Evolutionary conservation across 2,797 vertebrate genomes (phyloP).

Genomic region (Premnoplex brunnescens): DNA sequence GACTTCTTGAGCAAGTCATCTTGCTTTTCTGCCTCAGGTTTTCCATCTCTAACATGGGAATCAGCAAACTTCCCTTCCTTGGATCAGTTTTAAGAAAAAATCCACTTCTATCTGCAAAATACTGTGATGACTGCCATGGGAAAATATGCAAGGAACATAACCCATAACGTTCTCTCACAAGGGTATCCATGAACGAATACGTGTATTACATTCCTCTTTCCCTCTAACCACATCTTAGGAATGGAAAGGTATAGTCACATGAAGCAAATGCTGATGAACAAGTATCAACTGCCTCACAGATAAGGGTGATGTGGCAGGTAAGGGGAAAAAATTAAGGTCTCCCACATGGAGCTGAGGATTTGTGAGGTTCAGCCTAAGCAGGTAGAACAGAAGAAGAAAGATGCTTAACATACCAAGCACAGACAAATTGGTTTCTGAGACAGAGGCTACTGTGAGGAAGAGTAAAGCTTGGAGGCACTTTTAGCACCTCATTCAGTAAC

Average conservation of each 20-base stretch:
- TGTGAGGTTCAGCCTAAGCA: background rate
- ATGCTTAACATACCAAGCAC: background rate
- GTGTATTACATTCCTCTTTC: background rate
- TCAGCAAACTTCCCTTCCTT: background rate
- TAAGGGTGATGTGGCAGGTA: background rate
- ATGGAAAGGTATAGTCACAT: background rate
- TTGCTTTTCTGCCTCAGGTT: background rate
- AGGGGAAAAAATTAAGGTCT: background rate
- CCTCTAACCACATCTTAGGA: background rate
- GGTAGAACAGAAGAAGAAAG: background rate
- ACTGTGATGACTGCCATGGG: background rate
- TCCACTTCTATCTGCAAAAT: background rate
- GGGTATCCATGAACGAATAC: background rate
- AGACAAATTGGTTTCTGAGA: background rate
- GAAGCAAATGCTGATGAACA: background rate
- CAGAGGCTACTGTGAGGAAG: background rate
- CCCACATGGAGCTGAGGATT: background rate
- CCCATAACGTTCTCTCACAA: background rate
- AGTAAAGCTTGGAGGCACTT: background rate
- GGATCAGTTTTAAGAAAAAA: background rate
- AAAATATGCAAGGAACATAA: background rate
- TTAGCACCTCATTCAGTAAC: background rate
- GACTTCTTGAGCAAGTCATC: background rate
- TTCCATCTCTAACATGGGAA: background rate
- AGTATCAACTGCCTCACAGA: background rate